Evolutionary conservation across 2,888 invertebrate genomes (phyloP), one percentile per base, ranked within the genome.

Genomic region (Papilio protenor): DNA sequence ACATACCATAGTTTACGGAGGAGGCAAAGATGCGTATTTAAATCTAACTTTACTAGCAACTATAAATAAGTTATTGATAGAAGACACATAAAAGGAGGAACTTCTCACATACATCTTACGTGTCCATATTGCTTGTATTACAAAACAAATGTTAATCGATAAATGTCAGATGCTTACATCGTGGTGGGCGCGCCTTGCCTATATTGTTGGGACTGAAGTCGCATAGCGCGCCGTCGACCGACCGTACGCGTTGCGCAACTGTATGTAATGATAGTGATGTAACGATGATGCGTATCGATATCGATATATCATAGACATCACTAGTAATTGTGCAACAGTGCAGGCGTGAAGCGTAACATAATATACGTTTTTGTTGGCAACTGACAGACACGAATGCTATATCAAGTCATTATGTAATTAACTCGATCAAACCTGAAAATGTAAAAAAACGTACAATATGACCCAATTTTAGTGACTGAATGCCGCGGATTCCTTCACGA

Each of bases 311-410:
- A 66, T 75, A 69, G 21, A 57, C 82, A 85, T 82, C 90, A 79
- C 88, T 90, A 87, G 18, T 12, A 66, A 86, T 92, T 91, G 90
- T 89, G 90, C 89, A 92, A 92, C 85, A 82, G 80, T 81, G 84
- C 83, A 87, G 83, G 85, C 88, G 84, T 83, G 84, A 84, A 87
- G 87, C 90, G 88, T 91, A 89, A 89, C 91, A 85, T 91, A 89
- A 89, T 91, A 85, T 78, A 79, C 78, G 79, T 83, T 81, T 82
- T 80, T 82, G 77, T 79, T 75, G 76, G 77, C 81, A 84, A 83
- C 79, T 61, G 71, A 77, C 81, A 81, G 79, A 77, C 81, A 78
- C 80, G 78, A 82, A 81, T 80, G 81, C 79, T 66, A 78, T 71
- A 78, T 75, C 45, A 61, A 73, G 61, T 66, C n/a, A 81, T 81